Conservation (phyloP, 2,888 invertebrate genomes). For the Dexiosoma caninum region DNA sequence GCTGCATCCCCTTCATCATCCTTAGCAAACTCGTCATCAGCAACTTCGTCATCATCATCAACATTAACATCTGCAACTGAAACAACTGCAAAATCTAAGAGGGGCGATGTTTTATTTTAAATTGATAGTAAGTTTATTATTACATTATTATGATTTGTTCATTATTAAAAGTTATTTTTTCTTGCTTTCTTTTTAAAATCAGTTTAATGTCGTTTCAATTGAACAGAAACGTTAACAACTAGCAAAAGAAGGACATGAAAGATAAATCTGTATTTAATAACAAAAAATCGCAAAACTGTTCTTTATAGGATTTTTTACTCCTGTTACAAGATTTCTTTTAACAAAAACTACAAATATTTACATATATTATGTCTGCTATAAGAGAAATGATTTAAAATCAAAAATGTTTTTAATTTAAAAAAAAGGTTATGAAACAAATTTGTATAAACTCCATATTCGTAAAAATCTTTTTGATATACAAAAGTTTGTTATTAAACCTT, state of each 20-base stretch:
- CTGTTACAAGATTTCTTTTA: not conserved
- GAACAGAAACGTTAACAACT: conserved; percentile 20
- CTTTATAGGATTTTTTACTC: not conserved
- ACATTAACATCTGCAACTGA: conserved; percentile 39
- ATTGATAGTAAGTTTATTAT: conserved; percentile 56
- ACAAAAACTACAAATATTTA: not conserved
- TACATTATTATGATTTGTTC: conserved; percentile 11
- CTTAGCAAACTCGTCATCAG: conserved; percentile 36
- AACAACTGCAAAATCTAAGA: conserved; percentile 69
- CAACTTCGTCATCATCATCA: conserved; percentile 17
- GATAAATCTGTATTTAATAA: not conserved
- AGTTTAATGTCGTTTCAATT: conserved; percentile 61
- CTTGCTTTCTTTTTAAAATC: conserved; percentile 17
- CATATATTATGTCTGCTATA: conserved; percentile 15
- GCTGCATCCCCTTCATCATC: conserved; percentile 23
- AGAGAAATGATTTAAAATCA: not conserved
- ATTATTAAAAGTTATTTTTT: not conserved
- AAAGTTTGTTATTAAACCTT: too few relatives aligned
- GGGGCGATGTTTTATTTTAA: conserved; percentile 75
- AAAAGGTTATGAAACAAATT: too few relatives aligned
- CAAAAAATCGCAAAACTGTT: not conserved
- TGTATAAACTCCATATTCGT: too few relatives aligned
- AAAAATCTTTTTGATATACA: too few relatives aligned
- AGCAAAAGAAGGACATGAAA: conserved; percentile 24
- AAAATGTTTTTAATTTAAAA: too few relatives aligned